phyloP scores from a whole-genome alignment of 2,797 vertebrate genomes.

The Lindbergichthys nudifrons region DNA sequence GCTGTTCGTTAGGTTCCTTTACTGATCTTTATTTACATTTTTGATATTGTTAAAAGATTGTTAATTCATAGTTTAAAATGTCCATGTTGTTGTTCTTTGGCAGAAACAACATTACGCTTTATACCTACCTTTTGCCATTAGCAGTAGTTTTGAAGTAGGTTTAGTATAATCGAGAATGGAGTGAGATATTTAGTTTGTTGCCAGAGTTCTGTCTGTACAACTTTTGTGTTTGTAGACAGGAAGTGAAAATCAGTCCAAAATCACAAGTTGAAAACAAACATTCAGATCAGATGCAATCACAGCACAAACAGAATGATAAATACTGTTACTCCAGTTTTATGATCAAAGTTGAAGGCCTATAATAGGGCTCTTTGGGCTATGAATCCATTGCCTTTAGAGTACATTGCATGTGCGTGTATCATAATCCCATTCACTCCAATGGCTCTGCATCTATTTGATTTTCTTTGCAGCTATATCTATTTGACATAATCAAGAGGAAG shows the following conservation, averaged over 20 bases:
- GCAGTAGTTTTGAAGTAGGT: neutral
- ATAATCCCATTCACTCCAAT: neutral
- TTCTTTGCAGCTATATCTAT: neutral
- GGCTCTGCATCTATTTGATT: neutral
- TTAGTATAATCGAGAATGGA: neutral
- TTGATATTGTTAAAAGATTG: neutral
- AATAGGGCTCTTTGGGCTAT: neutral
- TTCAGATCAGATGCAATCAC: slow-evolving; percentile 1
- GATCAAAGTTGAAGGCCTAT: slow-evolving; percentile 3
- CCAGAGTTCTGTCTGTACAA: neutral
- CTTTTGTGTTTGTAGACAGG: neutral
- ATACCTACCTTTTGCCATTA: neutral
- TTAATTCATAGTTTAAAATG: neutral
- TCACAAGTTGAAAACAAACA: slow-evolving; percentile 11
- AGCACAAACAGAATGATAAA: slow-evolving; percentile 22
- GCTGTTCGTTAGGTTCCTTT: neutral
- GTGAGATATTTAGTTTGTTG: neutral
- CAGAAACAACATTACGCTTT: neutral
- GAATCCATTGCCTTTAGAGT: neutral
- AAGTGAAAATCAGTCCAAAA: neutral
- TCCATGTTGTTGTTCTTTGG: neutral
- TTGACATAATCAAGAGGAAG: neutral
- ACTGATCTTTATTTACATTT: neutral
- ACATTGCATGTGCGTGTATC: neutral
- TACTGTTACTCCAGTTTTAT: neutral